Conservation (phyloP, 2,888 invertebrate species). For the Stenchaetothrips biformis region DNA sequence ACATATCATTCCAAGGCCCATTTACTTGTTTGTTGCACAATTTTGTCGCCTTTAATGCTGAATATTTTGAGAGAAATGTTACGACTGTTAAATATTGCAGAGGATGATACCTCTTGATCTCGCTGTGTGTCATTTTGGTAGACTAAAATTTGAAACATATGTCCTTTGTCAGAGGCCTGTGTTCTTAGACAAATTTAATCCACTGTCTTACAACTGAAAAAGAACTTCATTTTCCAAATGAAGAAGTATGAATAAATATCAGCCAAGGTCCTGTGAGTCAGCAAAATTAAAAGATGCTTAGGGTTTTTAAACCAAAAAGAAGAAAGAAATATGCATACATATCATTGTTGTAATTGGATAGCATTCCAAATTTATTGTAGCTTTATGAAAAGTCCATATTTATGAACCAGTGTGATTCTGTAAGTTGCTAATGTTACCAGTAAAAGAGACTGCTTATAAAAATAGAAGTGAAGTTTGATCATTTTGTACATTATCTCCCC, state of each 20-base stretch:
- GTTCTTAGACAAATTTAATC: too few species aligned
- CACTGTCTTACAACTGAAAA: too few species aligned
- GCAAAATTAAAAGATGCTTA: neutral
- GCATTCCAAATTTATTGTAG: neutral
- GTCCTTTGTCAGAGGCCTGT: too few species aligned
- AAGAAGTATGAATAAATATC: too few species aligned
- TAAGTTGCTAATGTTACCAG: slow-evolving; percentile 21
- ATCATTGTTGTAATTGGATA: neutral
- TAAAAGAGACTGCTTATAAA: slow-evolving; percentile 14
- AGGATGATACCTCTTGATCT: neutral
- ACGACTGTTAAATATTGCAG: neutral
- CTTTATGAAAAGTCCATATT: neutral
- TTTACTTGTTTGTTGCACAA: neutral
- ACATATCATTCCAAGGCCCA: neutral
- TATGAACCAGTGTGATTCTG: slow-evolving; percentile 8
- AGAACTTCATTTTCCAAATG: too few species aligned
- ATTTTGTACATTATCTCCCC: neutral
- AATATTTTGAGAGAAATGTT: neutral
- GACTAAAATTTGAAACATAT: neutral
- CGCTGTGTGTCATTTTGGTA: neutral
- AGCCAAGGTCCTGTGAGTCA: neutral
- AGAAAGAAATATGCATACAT: neutral
- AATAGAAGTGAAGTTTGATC: neutral
- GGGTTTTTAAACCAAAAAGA: neutral
- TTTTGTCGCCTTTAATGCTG: neutral